phyloP scores from a whole-genome alignment of 2,113 vertebrate species.

The Plotosus lineatus region DNA sequence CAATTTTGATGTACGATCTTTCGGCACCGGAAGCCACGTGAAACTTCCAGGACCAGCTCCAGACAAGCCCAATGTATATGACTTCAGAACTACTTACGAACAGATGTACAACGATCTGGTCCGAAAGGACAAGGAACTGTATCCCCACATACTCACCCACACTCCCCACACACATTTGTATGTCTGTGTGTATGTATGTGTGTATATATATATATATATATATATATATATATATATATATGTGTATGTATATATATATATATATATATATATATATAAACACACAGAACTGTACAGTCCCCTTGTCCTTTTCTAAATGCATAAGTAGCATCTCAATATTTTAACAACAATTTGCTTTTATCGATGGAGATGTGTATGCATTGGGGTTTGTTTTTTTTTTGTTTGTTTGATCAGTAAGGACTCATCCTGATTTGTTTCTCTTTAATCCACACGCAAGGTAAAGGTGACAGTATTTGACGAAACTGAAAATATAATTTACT shows the following conservation, averaged over 20 bases:
- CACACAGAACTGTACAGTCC: neutral
- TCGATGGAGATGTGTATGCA: neutral
- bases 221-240: neutral
- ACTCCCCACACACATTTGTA: conserved; percentile 12
- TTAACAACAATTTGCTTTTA: neutral
- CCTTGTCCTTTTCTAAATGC: neutral
- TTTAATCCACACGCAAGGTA: neutral
- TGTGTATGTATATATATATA: neutral
- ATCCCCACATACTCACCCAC: conserved; percentile 74
- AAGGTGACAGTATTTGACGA: neutral
- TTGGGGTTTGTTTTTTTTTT: neutral
- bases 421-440: neutral
- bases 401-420: neutral
- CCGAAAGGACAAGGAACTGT: conserved; percentile 99
- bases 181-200: no score
- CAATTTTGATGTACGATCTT: conserved; percentile 94
- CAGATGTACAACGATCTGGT: conserved; percentile 99
- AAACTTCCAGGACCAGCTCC: conserved; percentile 96
- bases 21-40: conserved; percentile 95
- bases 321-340: neutral
- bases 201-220: neutral
- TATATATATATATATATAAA: neutral
- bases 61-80: conserved; percentile 98
- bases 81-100: conserved; percentile 99
- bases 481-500: no score